These are phyloP conservation scores for Epinephelus fuscoguttatus DNA, from an alignment of 2,113 vertebrate genomes.

Conservation along the genomic window DNA sequence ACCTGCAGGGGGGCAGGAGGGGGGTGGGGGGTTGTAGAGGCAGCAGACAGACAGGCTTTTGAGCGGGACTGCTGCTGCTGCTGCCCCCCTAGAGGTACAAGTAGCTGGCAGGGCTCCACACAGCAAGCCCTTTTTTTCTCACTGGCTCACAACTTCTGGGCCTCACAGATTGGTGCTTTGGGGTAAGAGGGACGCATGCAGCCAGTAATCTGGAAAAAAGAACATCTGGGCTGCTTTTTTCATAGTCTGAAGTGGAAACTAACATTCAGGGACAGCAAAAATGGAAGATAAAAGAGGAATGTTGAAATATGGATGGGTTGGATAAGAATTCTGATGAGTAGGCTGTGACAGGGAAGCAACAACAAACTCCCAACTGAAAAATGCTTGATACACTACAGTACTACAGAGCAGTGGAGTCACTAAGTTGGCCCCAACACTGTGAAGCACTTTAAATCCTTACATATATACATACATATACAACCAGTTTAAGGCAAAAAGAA, in stretches of 20 bases:
- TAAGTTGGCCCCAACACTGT: neutral
- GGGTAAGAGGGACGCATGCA: constrained; percentile 2
- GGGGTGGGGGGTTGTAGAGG: neutral
- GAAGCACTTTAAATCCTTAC: neutral
- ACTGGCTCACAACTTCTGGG: neutral
- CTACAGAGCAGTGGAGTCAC: neutral
- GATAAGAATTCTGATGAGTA: constrained; percentile 4
- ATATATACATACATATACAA: neutral
- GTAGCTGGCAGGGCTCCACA: constrained; percentile 12
- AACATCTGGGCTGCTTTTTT: constrained; percentile 42
- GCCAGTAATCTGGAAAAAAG: constrained; percentile 5
- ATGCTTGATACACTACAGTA: neutral
- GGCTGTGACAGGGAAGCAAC: neutral
- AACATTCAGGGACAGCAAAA: neutral
- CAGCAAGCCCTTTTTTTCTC: constrained; percentile 10
- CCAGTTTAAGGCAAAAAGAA: neutral
- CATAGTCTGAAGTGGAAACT: constrained; percentile 23
- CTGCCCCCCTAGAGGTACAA: constrained; percentile 49
- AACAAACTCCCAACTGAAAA: neutral
- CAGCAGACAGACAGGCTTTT: constrained; percentile 42
- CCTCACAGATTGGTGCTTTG: constrained; percentile 31
- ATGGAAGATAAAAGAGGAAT: neutral
- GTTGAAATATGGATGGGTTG: constrained; percentile 3
- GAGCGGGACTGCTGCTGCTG: constrained; percentile 21
- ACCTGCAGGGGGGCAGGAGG: neutral